phyloP scores from a whole-genome alignment of 2,888 invertebrate genomes.

The Acrobasis suavella region DNA sequence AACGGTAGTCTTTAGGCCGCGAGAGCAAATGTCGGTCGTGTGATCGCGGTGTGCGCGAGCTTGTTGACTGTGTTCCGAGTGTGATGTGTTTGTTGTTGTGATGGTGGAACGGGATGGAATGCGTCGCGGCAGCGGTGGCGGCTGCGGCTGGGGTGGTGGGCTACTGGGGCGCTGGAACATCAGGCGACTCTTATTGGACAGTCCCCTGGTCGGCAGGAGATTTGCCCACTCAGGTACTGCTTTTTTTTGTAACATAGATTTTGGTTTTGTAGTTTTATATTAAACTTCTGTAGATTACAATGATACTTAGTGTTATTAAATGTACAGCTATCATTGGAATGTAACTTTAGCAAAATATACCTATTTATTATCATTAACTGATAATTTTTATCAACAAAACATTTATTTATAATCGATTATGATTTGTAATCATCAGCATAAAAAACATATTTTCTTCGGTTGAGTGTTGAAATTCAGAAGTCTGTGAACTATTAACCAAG shows the following conservation, averaged over 20 bases:
- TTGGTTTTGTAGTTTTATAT: neutral
- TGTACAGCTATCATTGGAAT: too few relatives aligned
- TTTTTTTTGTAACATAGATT: neutral
- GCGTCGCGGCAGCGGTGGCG: slow-evolving; percentile 69
- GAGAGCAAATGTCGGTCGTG: slow-evolving; percentile 49
- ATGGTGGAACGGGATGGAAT: slow-evolving; percentile 74
- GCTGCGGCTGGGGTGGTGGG: slow-evolving; percentile 75
- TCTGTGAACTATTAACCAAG: neutral
- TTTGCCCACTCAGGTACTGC: slow-evolving; percentile 77
- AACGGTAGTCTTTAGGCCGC: slow-evolving; percentile 59
- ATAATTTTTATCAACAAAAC: too few relatives aligned
- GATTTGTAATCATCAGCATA: too few relatives aligned
- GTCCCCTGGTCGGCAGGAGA: slow-evolving; percentile 86
- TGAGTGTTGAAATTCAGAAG: neutral
- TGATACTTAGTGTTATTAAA: neutral
- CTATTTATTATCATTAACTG: too few relatives aligned
- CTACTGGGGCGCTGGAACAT: slow-evolving; percentile 84
- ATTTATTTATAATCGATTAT: too few relatives aligned
- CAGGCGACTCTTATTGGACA: slow-evolving; percentile 86
- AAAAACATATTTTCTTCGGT: too few relatives aligned
- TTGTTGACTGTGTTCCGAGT: slow-evolving; percentile 39
- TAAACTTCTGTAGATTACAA: neutral
- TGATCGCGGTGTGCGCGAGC: slow-evolving; percentile 34
- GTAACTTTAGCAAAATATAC: too few relatives aligned
- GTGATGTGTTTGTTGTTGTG: slow-evolving; percentile 65